Percentiles rank a stretch among this genome's conserved stretches.
These are phyloP conservation scores for Trichechus manatus DNA, from an alignment of 2,113 vertebrate species.

Conservation along the genomic window DNA sequence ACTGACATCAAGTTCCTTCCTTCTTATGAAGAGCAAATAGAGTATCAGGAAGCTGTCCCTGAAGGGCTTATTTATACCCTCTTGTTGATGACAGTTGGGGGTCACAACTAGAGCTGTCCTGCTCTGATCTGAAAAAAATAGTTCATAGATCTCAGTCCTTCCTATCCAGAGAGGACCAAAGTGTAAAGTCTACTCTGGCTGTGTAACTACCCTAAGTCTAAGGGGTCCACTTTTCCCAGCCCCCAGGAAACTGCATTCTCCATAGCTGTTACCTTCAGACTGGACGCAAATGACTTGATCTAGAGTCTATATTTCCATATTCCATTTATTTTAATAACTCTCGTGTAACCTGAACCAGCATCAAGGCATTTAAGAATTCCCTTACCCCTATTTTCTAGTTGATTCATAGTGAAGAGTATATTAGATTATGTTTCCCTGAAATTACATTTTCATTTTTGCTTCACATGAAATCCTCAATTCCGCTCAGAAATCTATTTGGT, in stretches of 20 bases:
- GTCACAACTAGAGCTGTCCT: background rate
- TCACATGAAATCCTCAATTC: background rate
- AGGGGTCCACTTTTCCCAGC: background rate
- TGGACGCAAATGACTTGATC: background rate
- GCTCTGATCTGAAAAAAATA: background rate
- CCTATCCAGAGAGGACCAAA: background rate
- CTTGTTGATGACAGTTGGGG: background rate
- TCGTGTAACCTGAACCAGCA: background rate
- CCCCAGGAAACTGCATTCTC: background rate
- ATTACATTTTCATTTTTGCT: background rate
- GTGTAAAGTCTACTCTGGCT: background rate
- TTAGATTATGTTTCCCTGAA: background rate
- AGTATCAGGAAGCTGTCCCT: background rate
- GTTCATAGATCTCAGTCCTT: background rate
- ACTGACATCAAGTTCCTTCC: background rate
- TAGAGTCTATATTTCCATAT: background rate
- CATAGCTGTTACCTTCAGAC: background rate
- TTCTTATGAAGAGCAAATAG: background rate
- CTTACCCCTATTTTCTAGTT: background rate
- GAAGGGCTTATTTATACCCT: background rate
- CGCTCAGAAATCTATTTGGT: background rate
- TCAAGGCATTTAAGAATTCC: background rate
- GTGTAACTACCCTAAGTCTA: background rate
- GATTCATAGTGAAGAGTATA: background rate
- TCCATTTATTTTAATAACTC: background rate